Evolutionary conservation across 2,113 vertebrate genomes (phyloP), one percentile per base, ranked within the genome.

Genomic region (Odocoileus virginianus): DNA sequence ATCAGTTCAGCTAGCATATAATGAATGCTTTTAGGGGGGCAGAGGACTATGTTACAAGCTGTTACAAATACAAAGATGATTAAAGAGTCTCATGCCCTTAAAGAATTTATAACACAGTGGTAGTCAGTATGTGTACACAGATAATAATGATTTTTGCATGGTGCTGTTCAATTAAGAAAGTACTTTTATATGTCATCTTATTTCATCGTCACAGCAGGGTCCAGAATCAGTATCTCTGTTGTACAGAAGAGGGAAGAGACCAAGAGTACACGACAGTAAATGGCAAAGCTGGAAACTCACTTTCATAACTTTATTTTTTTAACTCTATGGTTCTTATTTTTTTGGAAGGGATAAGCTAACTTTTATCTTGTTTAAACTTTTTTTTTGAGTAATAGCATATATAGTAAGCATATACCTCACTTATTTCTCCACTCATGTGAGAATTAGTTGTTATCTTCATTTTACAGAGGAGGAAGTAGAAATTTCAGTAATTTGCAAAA

Each of bases 381-480:
- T 67, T 64, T 83, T 13, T 36, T 86, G 19, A 92, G 23, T 87
- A 33, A 55, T 91, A 74, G 30, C 36, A 9, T 88, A 25, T 40
- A 60, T 71, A 33, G 64, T 61, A 82, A 45, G 23, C 57, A 25
- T 67, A 28, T 67, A 60, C 19, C 55, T 83, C 30, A 74, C 40
- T 87, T 25, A 47, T 71, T 83, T 47, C 15, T 94, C 36, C 92
- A 1, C 12, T 82, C 19, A 45, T 3, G 47, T 83, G 74, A 23
- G 28, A 57, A 47, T 50, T 94, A 89, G 71, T 78, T 76, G 0
- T 95, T 93, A n/a, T 47, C 60, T 93, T 87, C 76, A 74, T 90
- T 83, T 93, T 91, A 58, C 40, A 96, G 7, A n/a, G 30, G 67
- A 91, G 92, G 91, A 92, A 96, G 27, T n/a, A 82, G 84, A 87